phyloP scores from a whole-genome alignment of 2,888 invertebrate genomes.

The Camponotus fellah region DNA sequence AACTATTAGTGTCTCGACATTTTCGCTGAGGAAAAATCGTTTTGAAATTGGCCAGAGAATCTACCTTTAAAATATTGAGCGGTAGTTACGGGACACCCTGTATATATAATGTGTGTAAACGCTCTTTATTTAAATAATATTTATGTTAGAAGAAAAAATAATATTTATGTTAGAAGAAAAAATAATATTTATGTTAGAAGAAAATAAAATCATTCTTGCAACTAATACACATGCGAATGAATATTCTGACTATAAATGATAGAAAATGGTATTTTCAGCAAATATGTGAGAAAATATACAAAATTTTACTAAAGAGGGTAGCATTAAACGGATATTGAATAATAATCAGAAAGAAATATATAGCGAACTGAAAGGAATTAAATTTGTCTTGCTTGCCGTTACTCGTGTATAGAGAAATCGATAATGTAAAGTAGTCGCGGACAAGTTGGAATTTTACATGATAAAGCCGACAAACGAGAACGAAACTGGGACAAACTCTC shows the following conservation, averaged over 20 bases:
- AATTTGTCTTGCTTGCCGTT: constrained; percentile 35
- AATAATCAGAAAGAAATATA: not conserved
- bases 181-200: not conserved
- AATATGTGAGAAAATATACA: not conserved
- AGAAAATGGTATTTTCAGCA: not conserved
- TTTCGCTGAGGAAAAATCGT: too few relatives aligned
- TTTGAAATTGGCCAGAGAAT: too few relatives aligned
- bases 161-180: too few relatives aligned
- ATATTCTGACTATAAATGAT: not conserved
- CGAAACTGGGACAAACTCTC: constrained; percentile 52
- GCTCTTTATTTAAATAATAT: not conserved
- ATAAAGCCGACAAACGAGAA: constrained; percentile 58
- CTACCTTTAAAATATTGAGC: too few relatives aligned
- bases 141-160: not conserved
- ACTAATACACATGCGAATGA: not conserved
- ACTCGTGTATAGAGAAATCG: constrained; percentile 24
- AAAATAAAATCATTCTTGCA: not conserved
- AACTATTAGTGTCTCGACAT: too few relatives aligned
- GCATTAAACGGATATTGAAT: not conserved
- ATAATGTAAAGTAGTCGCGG: constrained; percentile 52
- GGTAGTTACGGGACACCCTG: too few relatives aligned
- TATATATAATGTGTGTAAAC: not conserved
- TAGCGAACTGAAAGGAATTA: constrained; percentile 13
- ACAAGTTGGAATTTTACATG: constrained; percentile 50
- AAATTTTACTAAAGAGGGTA: constrained; percentile 3